Percentiles rank a stretch among this genome's conserved stretches.
Conservation (phyloP, 1,140 invertebrate species). For the Spodoptera frugiperda region DNA sequence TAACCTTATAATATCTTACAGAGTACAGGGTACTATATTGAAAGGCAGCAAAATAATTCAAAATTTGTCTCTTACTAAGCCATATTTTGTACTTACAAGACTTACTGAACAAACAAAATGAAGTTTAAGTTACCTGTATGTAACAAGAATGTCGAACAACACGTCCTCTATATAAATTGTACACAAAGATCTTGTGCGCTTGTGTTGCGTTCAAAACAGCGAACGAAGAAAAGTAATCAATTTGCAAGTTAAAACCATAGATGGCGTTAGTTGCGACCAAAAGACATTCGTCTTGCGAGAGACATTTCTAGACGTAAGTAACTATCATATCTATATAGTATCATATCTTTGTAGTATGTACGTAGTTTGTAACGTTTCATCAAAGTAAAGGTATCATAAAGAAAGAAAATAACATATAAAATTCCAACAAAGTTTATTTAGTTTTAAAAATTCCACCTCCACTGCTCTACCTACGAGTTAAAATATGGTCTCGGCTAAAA, state of each 20-base stretch:
- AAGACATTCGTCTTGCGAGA: neutral
- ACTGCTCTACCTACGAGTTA: neutral
- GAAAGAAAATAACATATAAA: neutral
- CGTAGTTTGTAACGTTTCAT: too few species aligned
- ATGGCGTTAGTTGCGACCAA: slow-evolving; percentile 2
- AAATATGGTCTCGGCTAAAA: neutral
- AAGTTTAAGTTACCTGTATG: neutral
- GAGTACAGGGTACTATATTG: too few species aligned
- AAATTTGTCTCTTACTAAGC: too few species aligned
- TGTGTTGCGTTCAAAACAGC: neutral
- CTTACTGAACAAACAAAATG: neutral
- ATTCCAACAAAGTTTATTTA: neutral
- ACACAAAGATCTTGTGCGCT: slow-evolving; percentile 17
- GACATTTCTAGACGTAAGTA: too few species aligned
- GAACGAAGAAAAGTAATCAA: slow-evolving; percentile 16
- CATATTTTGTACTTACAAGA: too few species aligned
- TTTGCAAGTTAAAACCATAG: slow-evolving; percentile 1
- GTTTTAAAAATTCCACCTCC: neutral
- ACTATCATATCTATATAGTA: too few species aligned
- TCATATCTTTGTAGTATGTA: too few species aligned
- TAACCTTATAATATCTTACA: too few species aligned
- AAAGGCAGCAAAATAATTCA: too few species aligned
- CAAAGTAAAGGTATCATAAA: too few species aligned
- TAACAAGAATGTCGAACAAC: neutral
- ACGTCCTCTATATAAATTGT: slow-evolving; percentile 31